A percentile compares a stretch with the other conserved stretches of the same genome.
Evolutionary conservation across 2,888 invertebrate genomes (phyloP).

Genomic region (Scaptodrosophila latifasciaeformis): DNA sequence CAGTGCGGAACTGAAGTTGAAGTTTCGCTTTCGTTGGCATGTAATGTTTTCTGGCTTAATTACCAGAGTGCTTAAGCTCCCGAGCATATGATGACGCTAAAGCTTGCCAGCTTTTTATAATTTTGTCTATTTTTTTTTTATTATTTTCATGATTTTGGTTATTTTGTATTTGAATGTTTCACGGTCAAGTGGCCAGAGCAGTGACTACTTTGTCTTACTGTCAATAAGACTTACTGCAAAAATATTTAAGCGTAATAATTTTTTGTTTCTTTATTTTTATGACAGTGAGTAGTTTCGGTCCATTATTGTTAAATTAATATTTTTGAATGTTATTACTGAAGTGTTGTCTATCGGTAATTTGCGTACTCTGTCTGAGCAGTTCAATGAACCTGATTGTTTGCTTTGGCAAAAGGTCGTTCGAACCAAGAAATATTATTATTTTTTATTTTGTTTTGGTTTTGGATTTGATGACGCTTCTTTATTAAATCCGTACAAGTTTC

Average conservation of each 20-base stretch:
- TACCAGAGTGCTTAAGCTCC: neutral
- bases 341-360: constrained; percentile 58
- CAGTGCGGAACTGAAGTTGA: constrained; percentile 57
- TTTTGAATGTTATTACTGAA: constrained; percentile 15
- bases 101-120: too few relatives aligned
- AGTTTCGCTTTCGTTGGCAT: constrained; percentile 53
- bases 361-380: constrained; percentile 49
- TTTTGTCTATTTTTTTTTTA: too few relatives aligned
- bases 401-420: constrained; percentile 51
- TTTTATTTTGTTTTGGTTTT: too few relatives aligned
- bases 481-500: too few relatives aligned
- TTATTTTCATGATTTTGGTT: too few relatives aligned
- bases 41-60: constrained; percentile 16
- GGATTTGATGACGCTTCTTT: neutral
- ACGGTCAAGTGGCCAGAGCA: constrained; percentile 51
- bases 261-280: constrained; percentile 29
- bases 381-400: constrained; percentile 50
- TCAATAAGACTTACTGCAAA: constrained; percentile 55
- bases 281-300: constrained; percentile 37
- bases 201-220: constrained; percentile 29
- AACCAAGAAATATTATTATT: too few relatives aligned
- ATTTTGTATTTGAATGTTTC: constrained; percentile 45
- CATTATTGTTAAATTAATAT: constrained; percentile 32
- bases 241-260: constrained; percentile 30
- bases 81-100: too few relatives aligned